Evolutionary conservation across 2,888 invertebrate genomes (phyloP), one percentile per base, ranked within the genome.

Genomic region (Nysson spinosus): DNA sequence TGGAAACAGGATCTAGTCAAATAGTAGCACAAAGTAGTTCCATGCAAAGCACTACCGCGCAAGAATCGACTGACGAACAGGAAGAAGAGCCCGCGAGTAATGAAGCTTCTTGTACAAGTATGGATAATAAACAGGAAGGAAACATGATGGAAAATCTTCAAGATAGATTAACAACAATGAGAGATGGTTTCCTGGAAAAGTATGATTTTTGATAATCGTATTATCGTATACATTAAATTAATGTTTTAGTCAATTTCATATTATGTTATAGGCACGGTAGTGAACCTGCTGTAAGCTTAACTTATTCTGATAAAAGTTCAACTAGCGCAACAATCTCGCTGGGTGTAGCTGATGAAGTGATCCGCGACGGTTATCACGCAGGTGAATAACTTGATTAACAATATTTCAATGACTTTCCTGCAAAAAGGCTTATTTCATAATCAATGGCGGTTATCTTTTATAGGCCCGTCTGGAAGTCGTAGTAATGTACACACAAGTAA

Each of bases 241-340:
- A 4, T 5, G 4, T 24, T 5, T 24, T 24, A 6, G 4, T 24
- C 24, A 4, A 24, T 24, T 6, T 24, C 6, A 5, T 24, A 4
- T 24, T 6, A n/a, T 34, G 34, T 75, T 78, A 6, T 47, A 89
- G 89, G 80, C 87, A 89, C 81, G 87, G 89, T 28, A 86, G 88
- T 35, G 91, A 92, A 81, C 92, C 92, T 4, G 90, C 92, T 43
- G 91, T 92, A 39, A 90, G 89, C 81, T 84, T 91, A 54, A 89
- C 89, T 50, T 92, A 91, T 81, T 91, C 91, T 11, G 89, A 91
- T 74, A 91, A 91, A 82, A 91, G 92, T 74, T 91, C 91, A 0
- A 90, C 90, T 0, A 90, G 89, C 70, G 91, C 91, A 22, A 90
- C 90, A 1, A 90, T 90, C 70, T 89, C 89, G 51, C 83, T 91